Percentiles rank a stretch among this genome's conserved stretches.
These are phyloP conservation scores for Phoronis australis DNA, from an alignment of 2,888 invertebrate genomes.

Conservation along the genomic window DNA sequence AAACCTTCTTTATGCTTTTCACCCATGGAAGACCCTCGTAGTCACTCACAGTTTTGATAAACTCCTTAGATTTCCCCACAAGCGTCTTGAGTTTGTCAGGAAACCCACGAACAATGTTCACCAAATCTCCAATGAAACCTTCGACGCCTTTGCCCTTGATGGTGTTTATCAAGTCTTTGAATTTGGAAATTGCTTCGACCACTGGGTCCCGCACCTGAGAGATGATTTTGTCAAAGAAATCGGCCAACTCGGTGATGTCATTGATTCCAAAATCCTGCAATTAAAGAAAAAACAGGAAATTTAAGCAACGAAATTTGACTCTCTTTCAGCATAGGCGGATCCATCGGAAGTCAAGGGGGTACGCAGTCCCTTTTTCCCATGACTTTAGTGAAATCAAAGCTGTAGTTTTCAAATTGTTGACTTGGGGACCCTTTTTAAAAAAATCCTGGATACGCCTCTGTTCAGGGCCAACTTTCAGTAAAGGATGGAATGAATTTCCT, in stretches of 20 bases:
- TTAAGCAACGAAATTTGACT: no score
- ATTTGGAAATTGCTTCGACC: slow-evolving; percentile 11
- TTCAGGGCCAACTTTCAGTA: no score
- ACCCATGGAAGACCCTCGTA: slow-evolving; percentile 11
- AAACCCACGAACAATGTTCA: slow-evolving; percentile 5
- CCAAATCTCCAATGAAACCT: slow-evolving; percentile 7
- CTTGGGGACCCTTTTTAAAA: no score
- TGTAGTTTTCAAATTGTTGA: no score
- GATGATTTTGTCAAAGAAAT: slow-evolving; percentile 20
- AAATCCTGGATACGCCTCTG: no score
- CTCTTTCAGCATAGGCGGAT: no score
- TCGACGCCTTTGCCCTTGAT: slow-evolving; percentile 13
- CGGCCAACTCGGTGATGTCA: slow-evolving; percentile 16
- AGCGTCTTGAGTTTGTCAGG: slow-evolving; percentile 7
- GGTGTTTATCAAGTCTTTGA: slow-evolving; percentile 14
- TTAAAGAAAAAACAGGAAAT: no score
- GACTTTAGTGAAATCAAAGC: no score
- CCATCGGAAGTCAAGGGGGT: no score
- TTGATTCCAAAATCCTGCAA: slow-evolving; percentile 25
- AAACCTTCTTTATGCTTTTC: slow-evolving; percentile 7
- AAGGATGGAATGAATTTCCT: no score
- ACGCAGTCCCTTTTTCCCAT: no score
- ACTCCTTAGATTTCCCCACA: not conserved
- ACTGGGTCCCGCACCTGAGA: slow-evolving; percentile 19
- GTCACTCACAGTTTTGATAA: slow-evolving; percentile 1